Conservation (phyloP, 2,888 invertebrate species). For the Petrolisthes manimaculis region DNA sequence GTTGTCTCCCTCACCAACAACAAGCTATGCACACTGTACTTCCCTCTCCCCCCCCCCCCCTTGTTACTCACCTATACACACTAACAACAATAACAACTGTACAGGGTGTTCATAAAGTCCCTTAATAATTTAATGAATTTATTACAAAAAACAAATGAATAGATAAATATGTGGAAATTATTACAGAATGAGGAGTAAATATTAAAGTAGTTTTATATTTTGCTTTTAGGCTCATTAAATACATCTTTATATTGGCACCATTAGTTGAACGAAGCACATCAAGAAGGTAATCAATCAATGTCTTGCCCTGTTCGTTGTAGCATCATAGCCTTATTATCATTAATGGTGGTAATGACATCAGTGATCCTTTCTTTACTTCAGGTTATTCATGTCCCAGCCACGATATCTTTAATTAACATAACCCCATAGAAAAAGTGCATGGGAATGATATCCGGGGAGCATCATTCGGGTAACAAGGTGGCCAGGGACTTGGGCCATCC, state of each 20-base stretch:
- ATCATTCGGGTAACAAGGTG: too few species aligned
- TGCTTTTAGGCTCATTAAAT: slow-evolving; percentile 1
- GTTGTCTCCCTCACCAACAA: too few species aligned
- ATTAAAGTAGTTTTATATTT: too few species aligned
- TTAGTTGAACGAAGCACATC: slow-evolving; percentile 7
- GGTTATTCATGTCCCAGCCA: slow-evolving; percentile 33
- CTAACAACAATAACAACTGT: too few species aligned
- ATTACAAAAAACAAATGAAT: too few species aligned
- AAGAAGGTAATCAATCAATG: background rate
- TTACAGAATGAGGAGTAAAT: too few species aligned
- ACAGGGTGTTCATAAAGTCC: too few species aligned
- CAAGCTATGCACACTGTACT: too few species aligned
- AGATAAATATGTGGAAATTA: too few species aligned
- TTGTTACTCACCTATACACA: too few species aligned
- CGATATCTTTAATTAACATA: slow-evolving; percentile 46
- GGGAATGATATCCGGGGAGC: slow-evolving; percentile 46
- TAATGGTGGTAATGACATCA: slow-evolving; percentile 14
- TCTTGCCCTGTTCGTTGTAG: background rate
- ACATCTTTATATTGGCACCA: slow-evolving; percentile 11
- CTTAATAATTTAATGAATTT: too few species aligned
- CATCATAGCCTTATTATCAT: background rate
- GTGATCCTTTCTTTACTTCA: slow-evolving; percentile 41
- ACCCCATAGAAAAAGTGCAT: slow-evolving; percentile 35
- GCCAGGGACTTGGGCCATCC: slow-evolving; percentile 46
- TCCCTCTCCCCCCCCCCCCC: too few species aligned